Evolutionary conservation across 1,140 invertebrate species (phyloP), one percentile per base, ranked within the genome.

Genomic region (Campoletis sonorensis): DNA sequence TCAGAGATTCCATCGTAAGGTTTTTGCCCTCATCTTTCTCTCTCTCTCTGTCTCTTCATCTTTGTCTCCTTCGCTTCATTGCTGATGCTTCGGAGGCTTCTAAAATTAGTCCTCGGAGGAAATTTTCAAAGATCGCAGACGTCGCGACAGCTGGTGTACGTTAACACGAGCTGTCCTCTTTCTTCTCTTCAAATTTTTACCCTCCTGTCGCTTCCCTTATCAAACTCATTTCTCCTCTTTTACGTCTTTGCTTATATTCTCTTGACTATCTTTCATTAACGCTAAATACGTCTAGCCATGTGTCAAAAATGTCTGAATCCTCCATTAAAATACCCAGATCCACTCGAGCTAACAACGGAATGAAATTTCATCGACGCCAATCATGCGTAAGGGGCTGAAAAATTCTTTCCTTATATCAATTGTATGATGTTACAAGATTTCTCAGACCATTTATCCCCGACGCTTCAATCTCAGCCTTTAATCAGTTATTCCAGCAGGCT

Each of bases 131-230:
- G 49, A 49, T n/a, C 72, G 15, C 72, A 26, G 72, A 30, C 49
- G 26, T 58, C 49, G 49, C 72, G 21, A 54, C 72, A 49, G 72
- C 72, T 75, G 45, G 72, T 75, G 33, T 49, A 49, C 72, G 49
- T 75, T 54, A 75, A 51, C 70, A 21, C 51, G 40, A n/a, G 67
- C 40, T 49, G 40, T 81, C 77, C 77, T 81, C 77, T 73, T 49
- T 67, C 80, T 58, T n/a, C 30, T n/a, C 79, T 80, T 82, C 83
- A 83, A 83, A 26, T 75, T 15, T 51, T 45, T 23, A 23, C 49
- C 37, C 13, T 26, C 23, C 0, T 45, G 40, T 26, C n/a, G n/a
- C 37, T 75, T 75, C 27, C 3, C 72, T 75, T 75, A 0, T 45
- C 40, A 45, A 45, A 45, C 72, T 40, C 37, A 23, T 40, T 45